Base-by-base conservation (phyloP, 2,888 invertebrate species). In the Orthosia cruda region DNA sequence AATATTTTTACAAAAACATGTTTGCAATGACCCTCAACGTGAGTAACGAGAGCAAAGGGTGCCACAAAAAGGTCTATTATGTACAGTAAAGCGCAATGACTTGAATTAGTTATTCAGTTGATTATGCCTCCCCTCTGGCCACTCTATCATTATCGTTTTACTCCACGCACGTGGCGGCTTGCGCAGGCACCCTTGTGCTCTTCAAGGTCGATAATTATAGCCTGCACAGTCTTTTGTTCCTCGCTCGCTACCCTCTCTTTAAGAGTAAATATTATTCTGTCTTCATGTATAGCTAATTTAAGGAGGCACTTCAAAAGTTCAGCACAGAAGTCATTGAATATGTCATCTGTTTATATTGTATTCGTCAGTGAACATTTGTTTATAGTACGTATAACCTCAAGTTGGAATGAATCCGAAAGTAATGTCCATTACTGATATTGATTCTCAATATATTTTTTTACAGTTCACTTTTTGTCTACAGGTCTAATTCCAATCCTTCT, bases 91-190 rank as follows among this genome's bases (percentile, higher is more conserved):
- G 93, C 93, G 95, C 94, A 95, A 93, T 95, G 94, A 93, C 94
- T 95, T 94, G 95, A 96, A 96, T 96, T 96, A 96, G 96, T 96
- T 94, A 96, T 96, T 95, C 95, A 95, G 95, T 95, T 95, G 95
- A 94, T 94, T 94, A 94, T 93, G 90, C 92, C 92, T 93, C 96
- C 95, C 96, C 96, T 94, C 89, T 88, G 93, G 94, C 94, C 92
- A 96, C 95, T 96, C 95, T 95, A 95, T 96, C 95, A 96, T 96
- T 96, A 96, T 93, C 95, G 92, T 95, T 95, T 95, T 94, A 93
- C 92, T 92, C 86, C 88, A 87, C 89, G 94, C 96, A 96, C 96
- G 96, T 96, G 96, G 93, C 95, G 92, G 85, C 92, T 91, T 91
- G 90, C 89, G 90, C 90, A 89, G 84, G 83, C 90, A 91, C 95